A percentile compares a stretch with the other conserved stretches of the same genome.
Evolutionary conservation across 2,113 vertebrate species (phyloP).

Genomic region (Chaetodon auriga): DNA sequence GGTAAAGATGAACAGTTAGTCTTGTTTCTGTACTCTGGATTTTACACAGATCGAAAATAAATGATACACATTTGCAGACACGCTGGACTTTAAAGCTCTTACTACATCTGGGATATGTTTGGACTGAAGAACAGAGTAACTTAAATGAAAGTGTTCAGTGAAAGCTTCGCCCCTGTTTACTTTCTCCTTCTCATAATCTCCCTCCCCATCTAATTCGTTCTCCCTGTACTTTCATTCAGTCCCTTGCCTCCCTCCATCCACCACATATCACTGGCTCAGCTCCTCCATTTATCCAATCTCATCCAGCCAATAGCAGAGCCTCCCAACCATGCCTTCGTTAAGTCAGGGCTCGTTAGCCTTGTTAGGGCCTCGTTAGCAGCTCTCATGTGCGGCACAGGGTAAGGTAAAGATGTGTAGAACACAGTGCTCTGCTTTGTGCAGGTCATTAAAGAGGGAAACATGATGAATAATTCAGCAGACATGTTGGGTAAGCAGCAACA

Average conservation of each 20-base stretch:
- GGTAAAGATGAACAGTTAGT: background rate
- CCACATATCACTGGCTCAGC: slow-evolving; percentile 18
- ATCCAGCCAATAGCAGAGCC: background rate
- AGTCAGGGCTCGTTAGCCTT: slow-evolving; percentile 39
- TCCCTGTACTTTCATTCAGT: background rate
- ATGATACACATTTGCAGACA: background rate
- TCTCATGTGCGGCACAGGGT: background rate
- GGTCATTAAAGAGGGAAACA: slow-evolving; percentile 46
- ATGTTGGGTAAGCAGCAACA: slow-evolving; percentile 6
- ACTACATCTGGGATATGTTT: background rate
- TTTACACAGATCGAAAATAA: background rate
- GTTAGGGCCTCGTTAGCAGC: slow-evolving; percentile 42
- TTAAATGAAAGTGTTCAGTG: background rate
- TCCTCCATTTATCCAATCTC: background rate
- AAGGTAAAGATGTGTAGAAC: slow-evolving; percentile 31
- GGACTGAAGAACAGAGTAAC: background rate
- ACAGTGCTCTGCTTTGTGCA: slow-evolving; percentile 1
- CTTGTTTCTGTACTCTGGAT: background rate
- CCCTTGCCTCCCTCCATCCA: background rate
- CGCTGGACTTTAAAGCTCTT: background rate
- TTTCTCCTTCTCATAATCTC: background rate
- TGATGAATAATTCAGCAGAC: slow-evolving; percentile 45
- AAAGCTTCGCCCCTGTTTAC: background rate
- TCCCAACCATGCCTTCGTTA: slow-evolving; percentile 5
- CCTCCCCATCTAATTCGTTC: background rate